These are phyloP conservation scores for Drosophila fuyamai DNA, from an alignment of 1,140 invertebrate genomes.

Conservation along the genomic window DNA sequence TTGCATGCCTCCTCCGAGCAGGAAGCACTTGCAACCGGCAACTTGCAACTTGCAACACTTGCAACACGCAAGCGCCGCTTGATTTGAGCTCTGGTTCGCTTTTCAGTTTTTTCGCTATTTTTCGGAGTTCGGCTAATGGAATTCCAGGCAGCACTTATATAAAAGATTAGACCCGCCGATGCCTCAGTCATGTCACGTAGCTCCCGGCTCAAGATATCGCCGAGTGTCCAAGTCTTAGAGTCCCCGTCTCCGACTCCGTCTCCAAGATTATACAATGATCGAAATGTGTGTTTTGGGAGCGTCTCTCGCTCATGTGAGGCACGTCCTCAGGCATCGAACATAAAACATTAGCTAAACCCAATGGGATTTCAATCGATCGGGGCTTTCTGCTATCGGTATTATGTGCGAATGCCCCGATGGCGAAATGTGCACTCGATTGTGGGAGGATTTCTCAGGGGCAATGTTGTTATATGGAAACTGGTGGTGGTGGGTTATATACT, in stretches of 20 bases:
- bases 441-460: background rate
- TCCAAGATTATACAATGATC: conserved; percentile 51
- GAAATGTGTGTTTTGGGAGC: conserved; percentile 53
- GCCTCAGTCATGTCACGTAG: conserved; percentile 50
- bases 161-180: conserved; percentile 47
- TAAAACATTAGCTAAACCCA: conserved; percentile 16
- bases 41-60: conserved; percentile 67
- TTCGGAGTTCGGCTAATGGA: conserved; percentile 51
- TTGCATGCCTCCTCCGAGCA: conserved; percentile 67
- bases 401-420: background rate
- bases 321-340: conserved; percentile 24
- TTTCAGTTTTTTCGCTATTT: conserved; percentile 14
- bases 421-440: conserved; percentile 2
- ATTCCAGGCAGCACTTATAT: conserved; percentile 45
- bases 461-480: background rate
- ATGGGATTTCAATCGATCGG: conserved; percentile 13
- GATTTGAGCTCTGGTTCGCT: conserved; percentile 56
- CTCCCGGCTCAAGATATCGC: conserved; percentile 14
- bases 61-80: conserved; percentile 71
- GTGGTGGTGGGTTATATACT: no score
- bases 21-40: conserved; percentile 70
- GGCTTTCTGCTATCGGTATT: background rate
- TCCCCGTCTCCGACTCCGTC: background rate
- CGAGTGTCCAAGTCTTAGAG: conserved; percentile 27
- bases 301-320: conserved; percentile 46